Percentiles rank a stretch among this genome's conserved stretches.
Evolutionary conservation across 2,888 invertebrate genomes (phyloP).

Genomic region (Pollenia griseotomentosa): DNA sequence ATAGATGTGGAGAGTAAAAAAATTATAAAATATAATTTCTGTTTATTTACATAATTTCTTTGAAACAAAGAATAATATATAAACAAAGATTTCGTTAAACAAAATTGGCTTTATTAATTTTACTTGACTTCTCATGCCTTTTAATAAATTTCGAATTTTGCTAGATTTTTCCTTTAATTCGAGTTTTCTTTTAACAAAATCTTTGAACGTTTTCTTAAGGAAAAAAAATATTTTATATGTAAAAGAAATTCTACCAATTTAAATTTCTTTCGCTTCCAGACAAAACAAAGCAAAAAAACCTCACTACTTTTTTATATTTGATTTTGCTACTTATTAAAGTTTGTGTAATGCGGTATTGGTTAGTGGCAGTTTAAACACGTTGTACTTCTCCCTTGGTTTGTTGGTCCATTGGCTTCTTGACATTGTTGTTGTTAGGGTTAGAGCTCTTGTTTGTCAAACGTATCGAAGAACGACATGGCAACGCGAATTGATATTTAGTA

Average conservation of each 20-base stretch:
- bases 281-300: slow-evolving; percentile 42
- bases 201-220: slow-evolving; percentile 45
- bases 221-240: slow-evolving; percentile 21
- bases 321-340: slow-evolving; percentile 1
- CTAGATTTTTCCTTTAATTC: slow-evolving; percentile 22
- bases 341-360: slow-evolving; percentile 11
- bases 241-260: slow-evolving; percentile 54
- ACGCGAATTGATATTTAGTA: slow-evolving; percentile 83
- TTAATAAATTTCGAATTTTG: slow-evolving; percentile 12
- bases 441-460: slow-evolving; percentile 76
- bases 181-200: slow-evolving; percentile 64
- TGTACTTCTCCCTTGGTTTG: slow-evolving; percentile 60
- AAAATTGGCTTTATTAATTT: slow-evolving; percentile 23
- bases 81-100: slow-evolving; percentile 64
- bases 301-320: slow-evolving; percentile 20
- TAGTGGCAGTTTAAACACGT: slow-evolving; percentile 61
- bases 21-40: slow-evolving; percentile 54
- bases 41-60: slow-evolving; percentile 70
- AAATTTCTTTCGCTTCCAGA: slow-evolving; percentile 45
- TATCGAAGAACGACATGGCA: slow-evolving; percentile 84
- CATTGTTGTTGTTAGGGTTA: slow-evolving; percentile 33
- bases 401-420: slow-evolving; percentile 62
- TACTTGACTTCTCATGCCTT: neutral
- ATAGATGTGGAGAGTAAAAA: slow-evolving; percentile 37
- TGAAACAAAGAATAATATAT: slow-evolving; percentile 43